phyloP scores from a whole-genome alignment of 2,888 invertebrate species.

The Chrysolina haemoptera region DNA sequence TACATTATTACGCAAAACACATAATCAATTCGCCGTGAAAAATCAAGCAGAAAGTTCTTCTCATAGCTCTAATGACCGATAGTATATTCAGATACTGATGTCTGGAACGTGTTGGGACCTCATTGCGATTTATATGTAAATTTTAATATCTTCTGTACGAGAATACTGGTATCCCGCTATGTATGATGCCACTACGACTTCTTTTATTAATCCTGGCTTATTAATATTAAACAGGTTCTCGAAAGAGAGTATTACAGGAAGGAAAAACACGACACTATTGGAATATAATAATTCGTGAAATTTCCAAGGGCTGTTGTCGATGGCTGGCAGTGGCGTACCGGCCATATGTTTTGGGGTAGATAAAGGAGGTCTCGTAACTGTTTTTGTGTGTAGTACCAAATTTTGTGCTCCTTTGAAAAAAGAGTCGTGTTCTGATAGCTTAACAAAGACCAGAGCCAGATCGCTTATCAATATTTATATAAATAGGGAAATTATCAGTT shows the following conservation, averaged over 20 bases:
- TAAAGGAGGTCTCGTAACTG: too few relatives aligned
- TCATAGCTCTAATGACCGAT: slow-evolving; percentile 20
- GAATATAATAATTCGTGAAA: slow-evolving; percentile 15
- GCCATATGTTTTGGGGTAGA: neutral
- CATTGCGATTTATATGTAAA: slow-evolving; percentile 31
- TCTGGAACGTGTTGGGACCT: slow-evolving; percentile 28
- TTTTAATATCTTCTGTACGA: slow-evolving; percentile 27
- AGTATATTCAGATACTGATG: slow-evolving; percentile 24
- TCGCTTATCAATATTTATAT: too few relatives aligned
- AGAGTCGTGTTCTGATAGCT: too few relatives aligned
- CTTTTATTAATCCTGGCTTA: slow-evolving; percentile 26
- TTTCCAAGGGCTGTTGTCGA: neutral
- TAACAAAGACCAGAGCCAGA: too few relatives aligned
- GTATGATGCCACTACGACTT: slow-evolving; percentile 21
- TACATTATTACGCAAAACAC: neutral
- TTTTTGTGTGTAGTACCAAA: too few relatives aligned
- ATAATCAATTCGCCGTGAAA: slow-evolving; percentile 17
- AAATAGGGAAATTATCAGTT: too few relatives aligned
- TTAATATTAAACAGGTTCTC: slow-evolving; percentile 27
- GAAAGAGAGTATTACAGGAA: slow-evolving; percentile 21
- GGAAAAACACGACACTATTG: slow-evolving; percentile 22
- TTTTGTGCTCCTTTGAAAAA: too few relatives aligned
- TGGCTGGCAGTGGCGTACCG: neutral
- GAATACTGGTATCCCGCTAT: slow-evolving; percentile 15
- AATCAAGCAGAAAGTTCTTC: neutral